Conservation (phyloP, 2,888 invertebrate species). For the Drosophila paracracens region DNA sequence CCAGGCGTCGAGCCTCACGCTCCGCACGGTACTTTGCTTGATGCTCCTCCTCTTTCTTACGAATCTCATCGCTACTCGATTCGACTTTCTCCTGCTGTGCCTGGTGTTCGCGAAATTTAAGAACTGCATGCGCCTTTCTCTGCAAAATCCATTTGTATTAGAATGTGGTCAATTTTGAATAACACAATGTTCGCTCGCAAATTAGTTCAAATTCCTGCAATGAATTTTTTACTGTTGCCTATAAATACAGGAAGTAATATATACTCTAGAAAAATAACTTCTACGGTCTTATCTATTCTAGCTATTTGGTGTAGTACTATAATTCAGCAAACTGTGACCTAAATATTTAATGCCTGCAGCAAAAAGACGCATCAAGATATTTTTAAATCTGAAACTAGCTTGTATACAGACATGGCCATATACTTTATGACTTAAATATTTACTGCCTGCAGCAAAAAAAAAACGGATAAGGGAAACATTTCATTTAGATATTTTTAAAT, state of each 20-base stretch:
- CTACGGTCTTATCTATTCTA: background rate
- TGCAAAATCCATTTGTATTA: constrained; percentile 70
- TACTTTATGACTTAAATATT: background rate
- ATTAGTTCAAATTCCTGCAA: background rate
- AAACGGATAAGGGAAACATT: background rate
- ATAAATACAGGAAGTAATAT: background rate
- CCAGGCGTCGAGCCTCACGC: constrained; percentile 87
- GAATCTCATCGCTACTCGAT: constrained; percentile 88
- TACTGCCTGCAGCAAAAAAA: background rate
- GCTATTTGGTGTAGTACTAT: background rate
- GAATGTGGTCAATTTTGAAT: background rate
- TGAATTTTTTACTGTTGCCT: background rate
- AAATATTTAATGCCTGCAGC: background rate
- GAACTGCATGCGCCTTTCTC: constrained; percentile 89
- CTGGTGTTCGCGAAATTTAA: constrained; percentile 88
- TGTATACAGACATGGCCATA: background rate
- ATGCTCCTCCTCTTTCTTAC: constrained; percentile 89
- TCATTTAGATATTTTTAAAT: background rate
- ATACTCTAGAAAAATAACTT: background rate
- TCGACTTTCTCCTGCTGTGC: constrained; percentile 88
- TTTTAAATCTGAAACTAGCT: background rate
- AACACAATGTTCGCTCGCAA: background rate
- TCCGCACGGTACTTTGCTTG: constrained; percentile 88
- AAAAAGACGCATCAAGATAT: background rate
- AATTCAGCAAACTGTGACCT: background rate